Conservation (phyloP, 2,888 invertebrate genomes). For the Nezara viridula region DNA sequence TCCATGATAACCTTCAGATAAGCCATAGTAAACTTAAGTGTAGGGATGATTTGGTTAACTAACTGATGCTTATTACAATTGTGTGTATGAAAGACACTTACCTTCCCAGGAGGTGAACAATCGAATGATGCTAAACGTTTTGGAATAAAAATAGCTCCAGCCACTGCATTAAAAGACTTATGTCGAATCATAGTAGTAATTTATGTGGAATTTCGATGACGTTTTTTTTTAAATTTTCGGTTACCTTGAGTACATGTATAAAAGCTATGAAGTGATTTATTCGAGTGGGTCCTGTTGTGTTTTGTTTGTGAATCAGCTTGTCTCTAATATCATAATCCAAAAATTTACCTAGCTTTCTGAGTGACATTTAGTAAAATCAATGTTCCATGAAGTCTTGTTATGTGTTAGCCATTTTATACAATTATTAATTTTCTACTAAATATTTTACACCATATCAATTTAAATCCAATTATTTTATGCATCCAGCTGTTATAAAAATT, state of each 20-base stretch:
- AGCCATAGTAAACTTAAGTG: no score
- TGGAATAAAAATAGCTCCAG: neutral
- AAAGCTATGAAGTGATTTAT: neutral
- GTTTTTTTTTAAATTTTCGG: neutral
- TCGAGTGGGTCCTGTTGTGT: constrained; percentile 16
- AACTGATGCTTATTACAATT: no score
- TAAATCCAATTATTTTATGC: neutral
- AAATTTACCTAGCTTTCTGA: neutral
- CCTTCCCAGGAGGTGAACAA: constrained; percentile 16
- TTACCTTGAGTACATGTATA: constrained; percentile 32
- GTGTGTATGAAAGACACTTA: no score
- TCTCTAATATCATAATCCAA: constrained; percentile 24
- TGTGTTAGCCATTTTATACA: neutral
- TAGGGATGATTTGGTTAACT: no score
- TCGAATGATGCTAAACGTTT: neutral
- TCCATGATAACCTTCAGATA: neutral
- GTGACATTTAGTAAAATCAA: neutral
- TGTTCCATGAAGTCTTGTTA: constrained; percentile 2
- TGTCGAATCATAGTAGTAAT: constrained; percentile 13
- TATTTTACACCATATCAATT: neutral
- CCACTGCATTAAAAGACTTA: constrained; percentile 12
- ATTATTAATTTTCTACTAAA: neutral
- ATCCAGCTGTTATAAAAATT: constrained; percentile 30
- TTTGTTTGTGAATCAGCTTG: constrained; percentile 45
- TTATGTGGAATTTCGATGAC: neutral